These are phyloP conservation scores for Oceanites oceanicus DNA, from an alignment of 2,113 vertebrate genomes.

Conservation along the genomic window DNA sequence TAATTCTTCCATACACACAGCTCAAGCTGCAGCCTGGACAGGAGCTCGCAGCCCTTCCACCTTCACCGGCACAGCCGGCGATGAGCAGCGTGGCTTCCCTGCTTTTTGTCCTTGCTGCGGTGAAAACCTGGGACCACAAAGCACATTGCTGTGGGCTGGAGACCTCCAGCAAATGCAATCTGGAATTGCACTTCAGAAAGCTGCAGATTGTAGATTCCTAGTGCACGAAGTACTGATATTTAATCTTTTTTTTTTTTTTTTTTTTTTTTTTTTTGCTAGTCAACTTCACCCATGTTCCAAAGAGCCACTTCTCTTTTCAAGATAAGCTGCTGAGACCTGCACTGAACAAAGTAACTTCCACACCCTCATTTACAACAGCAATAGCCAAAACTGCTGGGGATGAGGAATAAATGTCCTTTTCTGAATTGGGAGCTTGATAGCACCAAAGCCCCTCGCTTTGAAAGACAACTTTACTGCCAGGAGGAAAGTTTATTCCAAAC, in stretches of 20 bases:
- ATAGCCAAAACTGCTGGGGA: not conserved
- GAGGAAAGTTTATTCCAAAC: not conserved
- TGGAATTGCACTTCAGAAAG: not conserved
- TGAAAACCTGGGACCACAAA: not conserved
- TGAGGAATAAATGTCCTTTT: not conserved
- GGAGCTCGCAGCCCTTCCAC: not conserved
- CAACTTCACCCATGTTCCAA: not conserved
- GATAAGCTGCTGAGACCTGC: not conserved
- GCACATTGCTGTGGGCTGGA: too few relatives aligned
- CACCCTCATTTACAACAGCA: not conserved
- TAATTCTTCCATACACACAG: not conserved
- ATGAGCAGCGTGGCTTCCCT: not conserved
- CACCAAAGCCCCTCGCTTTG: not conserved
- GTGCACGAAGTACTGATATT: not conserved
- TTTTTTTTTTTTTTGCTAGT: not conserved
- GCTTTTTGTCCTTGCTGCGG: not conserved
- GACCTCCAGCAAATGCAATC: not conserved
- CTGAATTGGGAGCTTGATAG: not conserved
- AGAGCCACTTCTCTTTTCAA: not conserved
- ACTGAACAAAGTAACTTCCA: not conserved
- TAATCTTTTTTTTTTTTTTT: not conserved
- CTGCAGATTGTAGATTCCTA: not conserved
- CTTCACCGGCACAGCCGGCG: accelerated
- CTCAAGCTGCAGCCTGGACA: not conserved
- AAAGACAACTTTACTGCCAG: not conserved